phyloP scores from a whole-genome alignment of 2,113 vertebrate species.

The Noturus placidus region DNA sequence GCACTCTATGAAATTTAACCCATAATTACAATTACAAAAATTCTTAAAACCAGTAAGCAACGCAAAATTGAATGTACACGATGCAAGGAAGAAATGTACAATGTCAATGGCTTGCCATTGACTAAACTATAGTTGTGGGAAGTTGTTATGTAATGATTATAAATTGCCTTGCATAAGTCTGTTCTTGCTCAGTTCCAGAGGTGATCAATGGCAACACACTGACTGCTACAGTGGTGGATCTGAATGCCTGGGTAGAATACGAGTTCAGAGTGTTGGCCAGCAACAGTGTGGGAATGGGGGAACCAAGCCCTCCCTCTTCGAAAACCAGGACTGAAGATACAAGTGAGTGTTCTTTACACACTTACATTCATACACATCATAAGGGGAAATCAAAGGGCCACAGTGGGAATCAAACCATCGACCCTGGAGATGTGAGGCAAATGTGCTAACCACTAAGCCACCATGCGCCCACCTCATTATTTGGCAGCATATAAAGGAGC shows the following conservation, averaged over 20 bases:
- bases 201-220: conserved; percentile 83
- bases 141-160: neutral
- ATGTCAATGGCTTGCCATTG: neutral
- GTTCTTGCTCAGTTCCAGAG: conserved; percentile 77
- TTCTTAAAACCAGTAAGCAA: neutral
- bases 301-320: conserved; percentile 88
- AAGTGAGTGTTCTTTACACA: conserved; percentile 74
- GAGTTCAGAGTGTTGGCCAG: conserved; percentile 92
- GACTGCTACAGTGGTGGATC: conserved; percentile 87
- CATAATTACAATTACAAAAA: neutral
- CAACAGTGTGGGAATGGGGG: conserved; percentile 89
- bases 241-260: conserved; percentile 98
- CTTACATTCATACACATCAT: neutral
- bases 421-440: too few relatives aligned
- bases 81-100: neutral
- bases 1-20: neutral
- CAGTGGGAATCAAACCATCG: too few relatives aligned
- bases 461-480: neutral
- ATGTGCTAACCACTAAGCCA: too few relatives aligned
- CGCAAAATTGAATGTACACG: neutral
- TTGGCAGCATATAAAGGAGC: neutral
- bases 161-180: neutral
- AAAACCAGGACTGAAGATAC: conserved; percentile 96
- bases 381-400: neutral
- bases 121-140: neutral